These are phyloP conservation scores for Phenganax marumi DNA, from an alignment of 92 coral and sea anemone genomes.

Conservation along the genomic window DNA sequence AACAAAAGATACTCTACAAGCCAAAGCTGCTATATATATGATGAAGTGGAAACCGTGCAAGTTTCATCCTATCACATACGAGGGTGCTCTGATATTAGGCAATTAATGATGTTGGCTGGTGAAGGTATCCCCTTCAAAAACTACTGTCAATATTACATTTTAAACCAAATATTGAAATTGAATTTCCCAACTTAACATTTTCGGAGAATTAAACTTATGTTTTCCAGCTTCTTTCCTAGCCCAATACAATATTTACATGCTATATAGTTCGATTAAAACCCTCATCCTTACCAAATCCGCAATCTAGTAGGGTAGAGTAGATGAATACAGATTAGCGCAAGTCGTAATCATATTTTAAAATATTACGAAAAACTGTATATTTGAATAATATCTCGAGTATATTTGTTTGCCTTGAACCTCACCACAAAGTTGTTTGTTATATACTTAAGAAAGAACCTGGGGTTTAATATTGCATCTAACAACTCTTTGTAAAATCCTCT, in stretches of 20 bases:
- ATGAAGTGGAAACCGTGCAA: no score
- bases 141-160: not conserved
- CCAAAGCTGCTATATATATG: no score
- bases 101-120: not conserved
- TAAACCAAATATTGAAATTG: not conserved
- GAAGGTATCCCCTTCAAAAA: conserved; percentile 1
- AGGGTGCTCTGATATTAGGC: not conserved
- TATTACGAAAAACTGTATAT: not conserved
- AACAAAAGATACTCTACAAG: no score
- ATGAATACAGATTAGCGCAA: not conserved
- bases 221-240: not conserved
- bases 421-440: conserved; percentile 18
- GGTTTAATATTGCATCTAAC: not conserved
- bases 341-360: not conserved
- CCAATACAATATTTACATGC: not conserved
- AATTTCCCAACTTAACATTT: not conserved
- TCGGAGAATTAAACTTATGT: not conserved
- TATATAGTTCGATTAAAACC: no score
- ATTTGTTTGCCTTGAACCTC: conserved; percentile 14
- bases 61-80: not conserved
- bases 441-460: conserved; percentile 1
- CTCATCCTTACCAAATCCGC: no score
- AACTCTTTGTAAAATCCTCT: conserved; percentile 8
- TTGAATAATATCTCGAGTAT: not conserved
- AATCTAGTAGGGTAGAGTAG: no score